Percentiles rank a stretch among this genome's conserved stretches.
Conservation (phyloP, 1,140 invertebrate species). For the Cryptotermes secundus region DNA sequence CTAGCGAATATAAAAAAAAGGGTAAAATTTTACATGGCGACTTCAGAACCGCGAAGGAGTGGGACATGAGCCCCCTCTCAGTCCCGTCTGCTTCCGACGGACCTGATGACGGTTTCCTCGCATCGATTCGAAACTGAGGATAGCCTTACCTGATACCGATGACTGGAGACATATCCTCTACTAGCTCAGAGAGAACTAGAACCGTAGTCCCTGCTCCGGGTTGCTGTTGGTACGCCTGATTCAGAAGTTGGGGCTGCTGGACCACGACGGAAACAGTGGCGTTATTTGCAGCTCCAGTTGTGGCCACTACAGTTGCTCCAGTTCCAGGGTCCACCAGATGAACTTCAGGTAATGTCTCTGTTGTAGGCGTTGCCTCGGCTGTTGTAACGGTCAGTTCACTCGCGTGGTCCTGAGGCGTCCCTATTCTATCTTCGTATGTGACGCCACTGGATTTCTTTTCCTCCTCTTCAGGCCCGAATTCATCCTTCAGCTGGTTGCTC, state of each 20-base stretch:
- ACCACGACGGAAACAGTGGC: constrained; percentile 39
- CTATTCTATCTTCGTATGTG: not conserved
- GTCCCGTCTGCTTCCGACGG: no score
- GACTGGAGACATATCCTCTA: constrained; percentile 43
- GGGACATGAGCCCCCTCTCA: no score
- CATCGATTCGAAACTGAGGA: no score
- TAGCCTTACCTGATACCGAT: constrained; percentile 39
- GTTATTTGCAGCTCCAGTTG: not conserved
- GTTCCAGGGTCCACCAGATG: not conserved
- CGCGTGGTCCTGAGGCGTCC: not conserved
- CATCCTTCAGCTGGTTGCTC: not conserved
- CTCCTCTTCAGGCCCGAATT: not conserved
- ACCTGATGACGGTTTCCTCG: no score
- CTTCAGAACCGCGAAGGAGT: no score
- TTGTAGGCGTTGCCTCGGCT: not conserved
- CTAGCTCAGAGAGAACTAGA: constrained; percentile 42
- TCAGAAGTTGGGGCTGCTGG: constrained; percentile 37
- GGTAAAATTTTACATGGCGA: no score
- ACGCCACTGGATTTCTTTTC: not conserved
- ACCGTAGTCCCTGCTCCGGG: constrained; percentile 40
- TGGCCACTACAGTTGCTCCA: not conserved
- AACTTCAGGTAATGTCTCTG: not conserved
- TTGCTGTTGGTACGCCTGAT: constrained; percentile 36
- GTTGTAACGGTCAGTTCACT: not conserved
- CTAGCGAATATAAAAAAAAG: no score